Conservation (phyloP, 2,888 invertebrate species). For the Oscheius sp. region DNA sequence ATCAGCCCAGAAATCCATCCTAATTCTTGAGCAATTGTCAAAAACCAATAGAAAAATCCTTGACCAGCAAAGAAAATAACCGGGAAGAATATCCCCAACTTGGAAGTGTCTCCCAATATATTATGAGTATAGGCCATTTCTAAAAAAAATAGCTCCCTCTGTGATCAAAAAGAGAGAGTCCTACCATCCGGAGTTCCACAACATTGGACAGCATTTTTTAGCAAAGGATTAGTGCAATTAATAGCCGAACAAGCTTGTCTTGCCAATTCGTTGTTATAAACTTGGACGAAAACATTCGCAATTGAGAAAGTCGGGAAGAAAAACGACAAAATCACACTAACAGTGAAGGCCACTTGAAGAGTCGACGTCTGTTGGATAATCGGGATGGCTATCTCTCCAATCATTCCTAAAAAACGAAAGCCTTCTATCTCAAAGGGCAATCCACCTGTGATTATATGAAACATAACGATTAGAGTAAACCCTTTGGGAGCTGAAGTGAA, state of each 20-base stretch:
- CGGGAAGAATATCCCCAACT: conserved; percentile 39
- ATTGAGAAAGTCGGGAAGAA: conserved; percentile 32
- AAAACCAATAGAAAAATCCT: conserved; percentile 26
- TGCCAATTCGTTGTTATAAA: conserved; percentile 55
- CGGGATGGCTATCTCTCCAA: conserved; percentile 58
- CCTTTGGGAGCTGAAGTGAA: conserved; percentile 59
- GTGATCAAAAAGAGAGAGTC: too few species aligned
- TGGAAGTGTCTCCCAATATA: conserved; percentile 30
- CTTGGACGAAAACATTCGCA: conserved; percentile 28
- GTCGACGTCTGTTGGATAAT: conserved; percentile 47
- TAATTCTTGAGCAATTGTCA: conserved; percentile 28
- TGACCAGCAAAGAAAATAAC: conserved; percentile 40
- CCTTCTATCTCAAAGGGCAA: not conserved
- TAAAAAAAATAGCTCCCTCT: conserved; percentile 10
- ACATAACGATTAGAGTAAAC: conserved; percentile 61
- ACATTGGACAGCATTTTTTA: conserved; percentile 29
- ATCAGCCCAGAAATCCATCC: conserved; percentile 14
- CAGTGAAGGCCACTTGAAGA: conserved; percentile 22
- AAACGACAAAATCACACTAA: conserved; percentile 27
- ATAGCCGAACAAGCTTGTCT: conserved; percentile 42
- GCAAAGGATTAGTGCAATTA: conserved; percentile 31
- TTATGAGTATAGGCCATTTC: conserved; percentile 33
- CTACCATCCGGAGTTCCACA: conserved; percentile 39
- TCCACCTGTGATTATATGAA: conserved; percentile 49
- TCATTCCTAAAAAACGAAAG: conserved; percentile 44